These are phyloP conservation scores for Tetranychus piercei DNA, from an alignment of 2,888 invertebrate species.

Conservation along the genomic window DNA sequence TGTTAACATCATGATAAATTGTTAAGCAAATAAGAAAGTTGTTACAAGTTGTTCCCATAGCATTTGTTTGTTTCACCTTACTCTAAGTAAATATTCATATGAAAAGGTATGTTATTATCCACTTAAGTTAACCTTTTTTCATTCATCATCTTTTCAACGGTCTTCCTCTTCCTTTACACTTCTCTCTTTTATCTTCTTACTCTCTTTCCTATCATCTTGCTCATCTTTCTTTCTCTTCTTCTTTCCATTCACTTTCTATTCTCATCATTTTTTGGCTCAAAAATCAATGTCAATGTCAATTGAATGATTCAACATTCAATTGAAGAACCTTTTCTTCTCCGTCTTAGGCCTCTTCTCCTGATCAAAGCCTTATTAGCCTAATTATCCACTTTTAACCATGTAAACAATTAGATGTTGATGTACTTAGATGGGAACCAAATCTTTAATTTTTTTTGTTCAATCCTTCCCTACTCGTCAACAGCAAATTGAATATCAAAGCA, in stretches of 20 bases:
- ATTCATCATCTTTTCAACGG: background rate
- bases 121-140: background rate
- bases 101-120: background rate
- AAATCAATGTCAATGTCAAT: background rate
- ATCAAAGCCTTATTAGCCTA: background rate
- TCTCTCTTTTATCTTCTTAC: background rate
- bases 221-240: background rate
- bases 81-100: background rate
- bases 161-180: background rate
- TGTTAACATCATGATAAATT: too few species aligned
- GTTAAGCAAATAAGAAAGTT: background rate
- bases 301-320: background rate
- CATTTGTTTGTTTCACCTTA: background rate
- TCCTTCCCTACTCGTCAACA: background rate
- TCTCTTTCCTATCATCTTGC: background rate
- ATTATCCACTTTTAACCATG: slow-evolving; percentile 1
- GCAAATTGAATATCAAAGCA: background rate
- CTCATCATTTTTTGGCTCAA: background rate
- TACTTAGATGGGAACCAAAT: background rate
- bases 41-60: background rate
- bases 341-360: background rate
- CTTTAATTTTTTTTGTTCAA: background rate
- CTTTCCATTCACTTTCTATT: background rate
- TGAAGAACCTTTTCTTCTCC: background rate
- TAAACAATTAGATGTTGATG: background rate